Base-by-base conservation (phyloP, 2,888 invertebrate genomes). In the Agrotis puta region DNA sequence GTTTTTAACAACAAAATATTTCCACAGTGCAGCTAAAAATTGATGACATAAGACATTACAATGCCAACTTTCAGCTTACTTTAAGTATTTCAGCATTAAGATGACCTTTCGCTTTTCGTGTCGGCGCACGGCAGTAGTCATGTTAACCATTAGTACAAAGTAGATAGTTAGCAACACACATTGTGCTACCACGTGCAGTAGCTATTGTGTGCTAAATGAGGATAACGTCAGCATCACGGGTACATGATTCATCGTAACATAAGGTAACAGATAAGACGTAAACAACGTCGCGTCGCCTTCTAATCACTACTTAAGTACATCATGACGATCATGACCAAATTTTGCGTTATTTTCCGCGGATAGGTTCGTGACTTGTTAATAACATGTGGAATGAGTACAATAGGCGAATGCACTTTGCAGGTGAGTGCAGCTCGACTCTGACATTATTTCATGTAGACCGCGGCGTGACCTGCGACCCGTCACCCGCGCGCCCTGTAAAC, bases 401-500 rank as follows among this genome's bases (percentile, higher is more conserved):
- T 51, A 61, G 48, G 24, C 56, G 68, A 83, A 75, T 77, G 77
- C 78, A 69, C 79, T 75, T 83, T 68, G 64, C 78, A 83, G 77
- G 81, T 76, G 68, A 79, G 73, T 70, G 74, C 71, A 72, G 79
- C 61, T 73, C 70, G 50, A 61, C 57, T 81, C 58, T 74, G 63
- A 78, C 70, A 77, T 79, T 57, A 77, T 79, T 76, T 58, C 51
- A 71, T 70, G 61, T 82, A 79, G 68, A 50, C 50, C 76, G 66
- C 63, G 58, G 57, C 73, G 70, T 54, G 69, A 72, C 53, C 66
- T 61, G 54, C 68, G 47, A 58, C 71, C 64, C 20, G 64, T n/a
- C 70, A 9, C 24, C 47, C 56, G 47, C 63, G 65, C 68, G 71
- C 57, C 54, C 70, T 48, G 59, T 79, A 65, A 39, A 74, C 84